These are phyloP conservation scores for Hedychridium roseum DNA, from an alignment of 2,888 invertebrate genomes.

Conservation along the genomic window DNA sequence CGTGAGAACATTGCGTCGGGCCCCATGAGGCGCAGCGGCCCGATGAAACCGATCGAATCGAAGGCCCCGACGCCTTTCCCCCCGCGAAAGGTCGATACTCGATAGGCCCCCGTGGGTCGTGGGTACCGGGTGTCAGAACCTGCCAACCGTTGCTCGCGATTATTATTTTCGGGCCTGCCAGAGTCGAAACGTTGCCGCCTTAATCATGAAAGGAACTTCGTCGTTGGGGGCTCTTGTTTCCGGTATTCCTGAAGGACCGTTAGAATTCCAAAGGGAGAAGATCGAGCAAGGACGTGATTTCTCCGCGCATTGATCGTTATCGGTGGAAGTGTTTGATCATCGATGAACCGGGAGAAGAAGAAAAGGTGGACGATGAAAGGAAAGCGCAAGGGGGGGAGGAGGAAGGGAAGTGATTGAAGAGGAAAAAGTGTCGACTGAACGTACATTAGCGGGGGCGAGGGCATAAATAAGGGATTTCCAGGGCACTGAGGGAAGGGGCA, in stretches of 20 bases:
- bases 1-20: conserved; percentile 55
- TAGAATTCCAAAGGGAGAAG: no score
- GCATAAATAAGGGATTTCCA: no score
- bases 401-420: no score
- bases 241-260: conserved; percentile 8
- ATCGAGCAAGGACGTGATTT: no score
- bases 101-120: no score
- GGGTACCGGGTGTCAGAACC: conserved; percentile 29
- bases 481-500: conserved; percentile 3
- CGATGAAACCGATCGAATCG: conserved; percentile 51
- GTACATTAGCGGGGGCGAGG: no score
- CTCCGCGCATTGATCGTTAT: no score
- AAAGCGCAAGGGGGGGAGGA: conserved; percentile 10
- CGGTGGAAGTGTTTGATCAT: no score
- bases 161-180: no score
- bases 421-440: no score
- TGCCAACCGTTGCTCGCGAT: conserved; percentile 35
- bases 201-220: no score
- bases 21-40: conserved; percentile 43
- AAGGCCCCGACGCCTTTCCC: conserved; percentile 26
- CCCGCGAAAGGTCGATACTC: conserved; percentile 31
- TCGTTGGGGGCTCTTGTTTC: conserved; percentile 30
- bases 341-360: conserved; percentile 21
- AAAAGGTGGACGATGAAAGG: conserved; percentile 26
- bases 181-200: no score